Conservation (phyloP, 2,888 invertebrate species). For the Epirrhoe alternata region DNA sequence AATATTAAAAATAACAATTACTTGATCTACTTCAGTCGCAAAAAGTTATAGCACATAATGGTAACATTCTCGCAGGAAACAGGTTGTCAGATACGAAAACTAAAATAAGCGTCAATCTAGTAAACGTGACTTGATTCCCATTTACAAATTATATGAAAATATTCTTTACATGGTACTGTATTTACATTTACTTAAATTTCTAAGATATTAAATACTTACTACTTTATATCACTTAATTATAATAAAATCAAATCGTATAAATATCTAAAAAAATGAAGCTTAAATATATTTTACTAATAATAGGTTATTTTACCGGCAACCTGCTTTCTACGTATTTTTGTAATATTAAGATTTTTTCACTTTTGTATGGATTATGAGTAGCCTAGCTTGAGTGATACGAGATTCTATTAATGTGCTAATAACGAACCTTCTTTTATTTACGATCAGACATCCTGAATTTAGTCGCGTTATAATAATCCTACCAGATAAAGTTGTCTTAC, state of each 20-base stretch:
- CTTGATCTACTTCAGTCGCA: background rate
- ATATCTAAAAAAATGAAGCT: too few relatives aligned
- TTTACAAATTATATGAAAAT: too few relatives aligned
- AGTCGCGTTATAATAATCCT: background rate
- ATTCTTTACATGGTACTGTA: too few relatives aligned
- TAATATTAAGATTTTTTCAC: constrained; percentile 49
- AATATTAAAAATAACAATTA: background rate
- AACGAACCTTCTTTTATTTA: constrained; percentile 59
- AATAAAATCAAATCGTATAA: too few relatives aligned
- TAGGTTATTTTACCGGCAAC: background rate
- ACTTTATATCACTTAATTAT: too few relatives aligned
- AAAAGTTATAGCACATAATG: background rate
- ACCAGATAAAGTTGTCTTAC: background rate
- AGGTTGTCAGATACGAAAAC: background rate
- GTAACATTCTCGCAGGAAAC: constrained; percentile 5
- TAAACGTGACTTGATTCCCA: too few relatives aligned
- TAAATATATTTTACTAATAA: too few relatives aligned
- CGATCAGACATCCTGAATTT: constrained; percentile 20
- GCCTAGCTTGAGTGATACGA: constrained; percentile 70
- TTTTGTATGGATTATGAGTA: constrained; percentile 55
- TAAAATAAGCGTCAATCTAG: too few relatives aligned
- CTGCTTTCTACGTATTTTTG: background rate
- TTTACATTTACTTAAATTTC: too few relatives aligned
- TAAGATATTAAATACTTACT: too few relatives aligned
- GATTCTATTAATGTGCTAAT: constrained; percentile 74